Conservation (phyloP, 2,113 vertebrate genomes). For the Macrotis lagotis region DNA sequence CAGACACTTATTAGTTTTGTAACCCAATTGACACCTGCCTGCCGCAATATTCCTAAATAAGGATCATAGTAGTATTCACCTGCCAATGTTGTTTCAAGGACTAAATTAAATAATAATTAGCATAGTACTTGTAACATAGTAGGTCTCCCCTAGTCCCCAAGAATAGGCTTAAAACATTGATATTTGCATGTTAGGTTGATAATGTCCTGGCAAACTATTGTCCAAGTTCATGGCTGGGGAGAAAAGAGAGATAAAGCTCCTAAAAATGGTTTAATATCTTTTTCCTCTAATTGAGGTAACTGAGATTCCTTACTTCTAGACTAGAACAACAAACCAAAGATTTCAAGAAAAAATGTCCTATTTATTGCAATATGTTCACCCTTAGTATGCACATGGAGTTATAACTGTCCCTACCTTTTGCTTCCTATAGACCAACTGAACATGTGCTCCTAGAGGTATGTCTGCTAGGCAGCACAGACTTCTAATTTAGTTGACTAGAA, state of each 20-base stretch:
- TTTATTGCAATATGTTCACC: not conserved
- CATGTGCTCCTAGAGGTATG: not conserved
- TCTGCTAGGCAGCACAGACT: conserved; percentile 27
- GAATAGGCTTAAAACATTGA: not conserved
- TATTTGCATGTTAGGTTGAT: not conserved
- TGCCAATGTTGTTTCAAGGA: not conserved
- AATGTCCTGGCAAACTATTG: not conserved
- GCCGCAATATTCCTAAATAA: not conserved
- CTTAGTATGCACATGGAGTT: conserved; percentile 34
- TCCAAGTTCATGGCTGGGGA: not conserved
- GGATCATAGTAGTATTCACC: not conserved
- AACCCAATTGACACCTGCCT: not conserved
- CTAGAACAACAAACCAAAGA: not conserved
- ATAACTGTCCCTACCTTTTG: not conserved
- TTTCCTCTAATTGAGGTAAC: not conserved
- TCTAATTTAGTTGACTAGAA: conserved; percentile 1
- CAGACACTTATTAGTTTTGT: not conserved
- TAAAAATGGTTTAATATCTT: not conserved
- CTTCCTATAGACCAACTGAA: conserved; percentile 35
- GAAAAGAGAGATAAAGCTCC: not conserved
- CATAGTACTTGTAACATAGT: not conserved
- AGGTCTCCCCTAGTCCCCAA: not conserved
- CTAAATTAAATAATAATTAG: not conserved
- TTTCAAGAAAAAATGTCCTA: not conserved
- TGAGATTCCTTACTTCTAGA: not conserved